Conservation (phyloP, 2,113 vertebrate genomes). For the Dissostichus mawsoni region DNA sequence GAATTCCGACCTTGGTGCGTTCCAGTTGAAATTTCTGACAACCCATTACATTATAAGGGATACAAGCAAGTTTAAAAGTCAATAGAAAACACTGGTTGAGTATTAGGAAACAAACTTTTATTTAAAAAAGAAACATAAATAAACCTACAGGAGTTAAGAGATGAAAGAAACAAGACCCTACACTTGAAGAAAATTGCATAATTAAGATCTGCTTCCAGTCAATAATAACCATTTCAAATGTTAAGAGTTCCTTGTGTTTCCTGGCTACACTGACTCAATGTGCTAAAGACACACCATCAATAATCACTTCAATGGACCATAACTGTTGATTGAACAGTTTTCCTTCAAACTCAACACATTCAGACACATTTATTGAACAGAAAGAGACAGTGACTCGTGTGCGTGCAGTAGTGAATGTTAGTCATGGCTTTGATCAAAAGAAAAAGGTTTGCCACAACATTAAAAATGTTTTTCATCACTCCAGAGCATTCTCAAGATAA, state of each 20-base stretch:
- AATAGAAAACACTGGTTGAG: conserved; percentile 1
- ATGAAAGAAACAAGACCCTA: conserved; percentile 38
- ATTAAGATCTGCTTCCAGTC: conserved; percentile 51
- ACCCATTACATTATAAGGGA: not conserved
- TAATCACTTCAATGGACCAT: not conserved
- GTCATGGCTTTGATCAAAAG: conserved; percentile 43
- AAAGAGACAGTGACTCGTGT: conserved; percentile 4
- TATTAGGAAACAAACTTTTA: conserved; percentile 73
- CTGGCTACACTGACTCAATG: not conserved
- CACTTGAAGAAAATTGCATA: conserved; percentile 61
- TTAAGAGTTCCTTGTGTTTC: not conserved
- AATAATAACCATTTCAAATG: not conserved
- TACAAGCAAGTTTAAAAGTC: not conserved
- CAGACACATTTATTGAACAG: conserved; percentile 10
- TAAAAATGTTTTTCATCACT: conserved; percentile 16
- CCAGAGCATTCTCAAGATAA: conserved; percentile 26
- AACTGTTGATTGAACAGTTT: not conserved
- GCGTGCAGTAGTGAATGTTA: conserved; percentile 43
- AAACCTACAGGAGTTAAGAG: conserved; percentile 57
- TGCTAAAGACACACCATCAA: conserved; percentile 12
- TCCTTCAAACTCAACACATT: conserved; percentile 24
- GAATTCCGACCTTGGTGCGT: too few species aligned
- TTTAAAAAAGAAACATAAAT: conserved; percentile 76
- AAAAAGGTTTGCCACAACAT: conserved; percentile 11
- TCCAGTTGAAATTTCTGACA: too few species aligned